Evolutionary conservation across 2,888 invertebrate species (phyloP).

Genomic region (Eilema depressum): DNA sequence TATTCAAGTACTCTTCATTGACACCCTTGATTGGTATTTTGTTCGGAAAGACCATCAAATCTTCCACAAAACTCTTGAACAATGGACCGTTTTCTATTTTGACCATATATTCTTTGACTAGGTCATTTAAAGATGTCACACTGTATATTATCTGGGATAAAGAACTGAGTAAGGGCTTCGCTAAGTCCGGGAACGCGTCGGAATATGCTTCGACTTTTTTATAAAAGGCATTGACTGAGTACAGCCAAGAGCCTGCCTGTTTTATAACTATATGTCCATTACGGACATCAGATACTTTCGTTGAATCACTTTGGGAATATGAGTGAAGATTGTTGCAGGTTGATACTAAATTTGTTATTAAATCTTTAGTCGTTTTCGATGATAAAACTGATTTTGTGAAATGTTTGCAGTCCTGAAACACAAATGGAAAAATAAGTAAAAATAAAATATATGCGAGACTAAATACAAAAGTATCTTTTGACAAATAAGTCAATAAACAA

Average conservation of each 20-base stretch:
- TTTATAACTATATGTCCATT: slow-evolving; percentile 69
- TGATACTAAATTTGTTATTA: slow-evolving; percentile 61
- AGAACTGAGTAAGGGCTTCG: slow-evolving; percentile 90
- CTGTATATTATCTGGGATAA: slow-evolving; percentile 90
- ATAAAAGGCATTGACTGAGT: slow-evolving; percentile 86
- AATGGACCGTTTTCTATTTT: slow-evolving; percentile 67
- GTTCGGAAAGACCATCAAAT: slow-evolving; percentile 85
- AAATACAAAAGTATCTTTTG: not conserved
- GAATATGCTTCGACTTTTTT: slow-evolving; percentile 86
- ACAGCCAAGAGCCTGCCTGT: slow-evolving; percentile 83
- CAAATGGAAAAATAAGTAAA: slow-evolving; percentile 9
- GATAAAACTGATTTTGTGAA: slow-evolving; percentile 79
- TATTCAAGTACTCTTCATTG: slow-evolving; percentile 74
- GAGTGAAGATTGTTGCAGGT: slow-evolving; percentile 59
- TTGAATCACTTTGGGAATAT: slow-evolving; percentile 42
- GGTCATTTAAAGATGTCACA: slow-evolving; percentile 85
- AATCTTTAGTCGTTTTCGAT: slow-evolving; percentile 61
- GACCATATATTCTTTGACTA: slow-evolving; percentile 80
- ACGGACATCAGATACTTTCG: slow-evolving; percentile 31
- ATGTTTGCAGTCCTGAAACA: slow-evolving; percentile 80
- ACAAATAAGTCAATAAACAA: no score
- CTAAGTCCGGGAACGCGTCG: slow-evolving; percentile 92
- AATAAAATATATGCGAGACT: not conserved
- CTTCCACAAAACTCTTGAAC: slow-evolving; percentile 67
- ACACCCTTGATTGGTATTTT: slow-evolving; percentile 54